Evolutionary conservation across 1,140 invertebrate species (phyloP), one percentile per base, ranked within the genome.

Genomic region (Littorina saxatilis): DNA sequence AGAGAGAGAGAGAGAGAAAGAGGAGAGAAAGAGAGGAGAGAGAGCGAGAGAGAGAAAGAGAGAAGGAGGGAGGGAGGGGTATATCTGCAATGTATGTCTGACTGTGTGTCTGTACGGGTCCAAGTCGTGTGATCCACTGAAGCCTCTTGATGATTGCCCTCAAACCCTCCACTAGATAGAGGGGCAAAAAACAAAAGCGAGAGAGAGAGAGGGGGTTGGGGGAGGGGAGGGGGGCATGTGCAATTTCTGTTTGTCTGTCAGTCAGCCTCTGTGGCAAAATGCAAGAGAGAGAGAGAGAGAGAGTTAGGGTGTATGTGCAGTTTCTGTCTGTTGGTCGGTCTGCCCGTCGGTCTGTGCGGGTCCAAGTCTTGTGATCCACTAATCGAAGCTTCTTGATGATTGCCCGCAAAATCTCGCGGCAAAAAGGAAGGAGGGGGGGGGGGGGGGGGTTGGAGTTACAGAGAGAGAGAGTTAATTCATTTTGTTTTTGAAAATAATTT

Each of bases 1-100:
- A 20, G n/a, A 27, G n/a, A 27, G 55, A 58, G 55, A 58, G 55
- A 58, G 55, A 58, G 55, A 58, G 47, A 50, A 20, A 50, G 47
- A 50, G 47, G 20, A 20, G 20, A 20, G 20, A 20, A 50, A 20
- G n/a, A 27, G n/a, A 27, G n/a, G 55, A 58, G 55, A 58, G 55
- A 58, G 55, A 58, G 55, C 9, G 55, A 58, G 55, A 58, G 55
- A 58, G 55, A 58, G 55, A 58, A 23, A 58, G 55, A 27, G 55
- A 27, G 55, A 58, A 23, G n/a, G 55, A 27, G 55, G n/a, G 55
- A 58, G 55, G n/a, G 55, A 58, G 55, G n/a, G 55, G n/a, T 47
- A 17, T 47, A 47, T 47, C 43, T 47, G 7, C 43, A 5, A 9
- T 17, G 43, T 47, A 5, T 47, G 43, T 47, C 43, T 47, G 43